Evolutionary conservation across 2,113 vertebrate species (phyloP).

Genomic region (Antechinus flavipes): DNA sequence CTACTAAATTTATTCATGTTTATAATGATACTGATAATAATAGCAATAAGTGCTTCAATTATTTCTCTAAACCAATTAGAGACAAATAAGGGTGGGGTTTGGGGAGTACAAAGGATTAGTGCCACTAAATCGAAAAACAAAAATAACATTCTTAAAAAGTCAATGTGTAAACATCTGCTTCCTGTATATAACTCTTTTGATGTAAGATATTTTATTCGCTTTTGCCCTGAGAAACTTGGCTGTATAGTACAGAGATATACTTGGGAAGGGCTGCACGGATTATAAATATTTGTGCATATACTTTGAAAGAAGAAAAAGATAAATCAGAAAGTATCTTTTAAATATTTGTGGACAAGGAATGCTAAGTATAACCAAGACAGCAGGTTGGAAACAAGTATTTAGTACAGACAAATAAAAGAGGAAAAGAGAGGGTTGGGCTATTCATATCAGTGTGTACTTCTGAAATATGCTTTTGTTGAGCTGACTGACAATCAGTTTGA

Average conservation of each 20-base stretch:
- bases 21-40: neutral
- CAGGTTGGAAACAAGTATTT: neutral
- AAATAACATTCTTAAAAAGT: neutral
- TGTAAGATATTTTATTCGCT: neutral
- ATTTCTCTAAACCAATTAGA: neutral
- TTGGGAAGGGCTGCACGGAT: neutral
- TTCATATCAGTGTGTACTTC: neutral
- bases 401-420: neutral
- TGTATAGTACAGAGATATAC: neutral
- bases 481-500: neutral
- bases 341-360: neutral
- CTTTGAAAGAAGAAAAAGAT: neutral
- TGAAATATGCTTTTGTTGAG: neutral
- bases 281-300: neutral
- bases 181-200: neutral
- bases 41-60: neutral
- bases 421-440: neutral
- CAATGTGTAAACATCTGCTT: neutral
- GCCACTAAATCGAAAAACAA: neutral
- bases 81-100: neutral
- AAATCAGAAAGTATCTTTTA: neutral
- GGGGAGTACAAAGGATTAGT: neutral
- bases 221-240: neutral
- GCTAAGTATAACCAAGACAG: neutral
- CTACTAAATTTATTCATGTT: neutral